Percentiles rank a stretch among this genome's conserved stretches.
These are phyloP conservation scores for Hirtodrosophila confusa DNA, from an alignment of 2,888 invertebrate species.

Conservation along the genomic window DNA sequence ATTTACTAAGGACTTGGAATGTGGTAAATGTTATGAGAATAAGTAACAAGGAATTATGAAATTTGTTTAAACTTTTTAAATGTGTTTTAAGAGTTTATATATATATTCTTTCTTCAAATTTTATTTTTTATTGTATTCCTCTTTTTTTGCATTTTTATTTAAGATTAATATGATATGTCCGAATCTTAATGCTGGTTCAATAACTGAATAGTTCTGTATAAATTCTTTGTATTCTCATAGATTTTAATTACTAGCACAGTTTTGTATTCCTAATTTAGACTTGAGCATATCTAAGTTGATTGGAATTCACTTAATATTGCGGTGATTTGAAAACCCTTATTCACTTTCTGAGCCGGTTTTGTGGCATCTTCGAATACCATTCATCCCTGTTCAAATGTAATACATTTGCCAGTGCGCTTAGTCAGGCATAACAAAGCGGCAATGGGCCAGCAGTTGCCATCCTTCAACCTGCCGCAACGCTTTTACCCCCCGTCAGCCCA, in stretches of 20 bases:
- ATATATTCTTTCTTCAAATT: too few relatives aligned
- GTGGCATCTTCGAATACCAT: conserved; percentile 40
- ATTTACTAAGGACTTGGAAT: too few relatives aligned
- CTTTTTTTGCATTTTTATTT: too few relatives aligned
- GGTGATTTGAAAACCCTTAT: conserved; percentile 32
- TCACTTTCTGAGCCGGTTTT: conserved; percentile 42
- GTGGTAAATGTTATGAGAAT: too few relatives aligned
- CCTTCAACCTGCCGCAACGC: conserved; percentile 30
- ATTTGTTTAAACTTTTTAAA: too few relatives aligned
- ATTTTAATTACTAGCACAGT: neutral
- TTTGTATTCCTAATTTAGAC: neutral
- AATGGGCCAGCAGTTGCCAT: conserved; percentile 47
- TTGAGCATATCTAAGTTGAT: neutral
- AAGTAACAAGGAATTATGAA: too few relatives aligned
- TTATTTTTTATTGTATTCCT: too few relatives aligned
- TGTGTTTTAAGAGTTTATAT: too few relatives aligned
- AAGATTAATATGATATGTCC: too few relatives aligned
- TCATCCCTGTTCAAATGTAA: conserved; percentile 37
- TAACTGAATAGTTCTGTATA: too few relatives aligned
- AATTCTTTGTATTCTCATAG: too few relatives aligned
- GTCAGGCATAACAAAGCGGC: conserved; percentile 54
- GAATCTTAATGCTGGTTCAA: too few relatives aligned
- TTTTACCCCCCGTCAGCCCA: conserved; percentile 2
- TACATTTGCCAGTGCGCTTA: conserved; percentile 48
- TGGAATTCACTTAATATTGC: conserved; percentile 31